phyloP scores from a whole-genome alignment of 1,140 invertebrate species.

The Lasioglossum baleicum region DNA sequence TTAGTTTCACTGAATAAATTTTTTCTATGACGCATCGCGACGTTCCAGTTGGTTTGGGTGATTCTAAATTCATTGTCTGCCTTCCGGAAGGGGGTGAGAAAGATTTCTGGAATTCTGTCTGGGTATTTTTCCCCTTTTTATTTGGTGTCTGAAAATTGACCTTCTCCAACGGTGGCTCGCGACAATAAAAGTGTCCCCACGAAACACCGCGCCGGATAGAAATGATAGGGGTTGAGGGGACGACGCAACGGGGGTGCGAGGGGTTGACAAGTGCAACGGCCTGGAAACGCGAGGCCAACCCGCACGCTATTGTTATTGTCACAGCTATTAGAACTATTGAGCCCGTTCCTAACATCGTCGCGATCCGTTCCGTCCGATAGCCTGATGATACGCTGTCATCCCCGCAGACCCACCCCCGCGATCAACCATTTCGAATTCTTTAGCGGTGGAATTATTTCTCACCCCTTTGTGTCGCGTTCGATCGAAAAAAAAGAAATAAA shows the following conservation, averaged over 20 bases:
- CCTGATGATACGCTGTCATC: slow-evolving; percentile 33
- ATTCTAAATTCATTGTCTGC: too few relatives aligned
- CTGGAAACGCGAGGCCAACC: slow-evolving; percentile 60
- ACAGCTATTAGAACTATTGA: slow-evolving; percentile 75
- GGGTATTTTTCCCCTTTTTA: too few relatives aligned
- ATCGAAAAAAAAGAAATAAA: too few relatives aligned
- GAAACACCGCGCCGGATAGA: slow-evolving; percentile 34
- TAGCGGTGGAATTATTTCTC: too few relatives aligned
- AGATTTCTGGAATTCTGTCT: too few relatives aligned
- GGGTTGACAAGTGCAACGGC: slow-evolving; percentile 62
- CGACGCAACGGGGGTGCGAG: background rate
- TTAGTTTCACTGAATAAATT: too few relatives aligned
- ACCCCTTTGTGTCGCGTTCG: too few relatives aligned
- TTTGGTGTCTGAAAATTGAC: background rate
- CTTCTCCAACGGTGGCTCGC: background rate
- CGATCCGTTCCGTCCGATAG: slow-evolving; percentile 63
- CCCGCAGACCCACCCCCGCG: background rate
- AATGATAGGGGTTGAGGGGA: slow-evolving; percentile 47
- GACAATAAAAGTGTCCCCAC: background rate
- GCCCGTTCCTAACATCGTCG: slow-evolving; percentile 67
- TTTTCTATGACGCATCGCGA: too few relatives aligned
- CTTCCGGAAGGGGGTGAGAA: too few relatives aligned
- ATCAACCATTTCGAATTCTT: background rate
- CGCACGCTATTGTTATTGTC: slow-evolving; percentile 74
- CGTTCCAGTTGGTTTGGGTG: too few relatives aligned